These are phyloP conservation scores for Lampris megalopsis DNA, from an alignment of 2,113 vertebrate species.

Conservation along the genomic window DNA sequence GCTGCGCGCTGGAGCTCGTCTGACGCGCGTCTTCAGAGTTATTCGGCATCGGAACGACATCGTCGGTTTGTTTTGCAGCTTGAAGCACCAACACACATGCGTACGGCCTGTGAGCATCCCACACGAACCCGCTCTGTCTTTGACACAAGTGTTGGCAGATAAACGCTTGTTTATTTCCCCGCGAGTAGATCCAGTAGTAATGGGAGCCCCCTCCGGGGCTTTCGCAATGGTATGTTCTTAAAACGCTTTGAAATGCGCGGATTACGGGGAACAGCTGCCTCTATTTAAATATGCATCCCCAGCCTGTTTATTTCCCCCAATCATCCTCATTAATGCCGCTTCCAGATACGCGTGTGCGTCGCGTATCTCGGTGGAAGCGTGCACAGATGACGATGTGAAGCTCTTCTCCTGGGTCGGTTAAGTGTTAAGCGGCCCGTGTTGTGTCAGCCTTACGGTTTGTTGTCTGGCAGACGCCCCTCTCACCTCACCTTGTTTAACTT, in stretches of 20 bases:
- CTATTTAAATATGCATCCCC: slow-evolving; percentile 60
- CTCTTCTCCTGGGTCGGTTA: slow-evolving; percentile 32
- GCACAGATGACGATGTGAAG: slow-evolving; percentile 54
- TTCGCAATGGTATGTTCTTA: slow-evolving; percentile 36
- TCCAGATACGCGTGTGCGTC: slow-evolving; percentile 59
- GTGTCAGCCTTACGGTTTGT: background rate
- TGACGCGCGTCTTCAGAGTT: too few relatives aligned
- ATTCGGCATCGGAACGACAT: too few relatives aligned
- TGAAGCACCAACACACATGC: background rate
- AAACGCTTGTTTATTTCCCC: slow-evolving; percentile 30
- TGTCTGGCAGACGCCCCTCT: slow-evolving; percentile 12
- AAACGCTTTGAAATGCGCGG: slow-evolving; percentile 65
- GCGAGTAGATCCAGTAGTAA: slow-evolving; percentile 35
- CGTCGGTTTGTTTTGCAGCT: background rate
- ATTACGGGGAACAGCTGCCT: slow-evolving; percentile 52
- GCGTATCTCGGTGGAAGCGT: slow-evolving; percentile 64
- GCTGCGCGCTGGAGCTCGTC: too few relatives aligned
- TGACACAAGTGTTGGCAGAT: slow-evolving; percentile 49
- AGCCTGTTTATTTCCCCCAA: slow-evolving; percentile 64
- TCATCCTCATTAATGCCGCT: slow-evolving; percentile 68
- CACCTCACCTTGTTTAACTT: background rate
- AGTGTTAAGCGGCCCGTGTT: slow-evolving; percentile 20
- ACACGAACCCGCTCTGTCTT: slow-evolving; percentile 16
- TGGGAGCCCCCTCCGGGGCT: slow-evolving; percentile 17
- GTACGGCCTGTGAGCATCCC: background rate